phyloP scores from a whole-genome alignment of 2,888 invertebrate genomes.

The Noctua fimbriata region DNA sequence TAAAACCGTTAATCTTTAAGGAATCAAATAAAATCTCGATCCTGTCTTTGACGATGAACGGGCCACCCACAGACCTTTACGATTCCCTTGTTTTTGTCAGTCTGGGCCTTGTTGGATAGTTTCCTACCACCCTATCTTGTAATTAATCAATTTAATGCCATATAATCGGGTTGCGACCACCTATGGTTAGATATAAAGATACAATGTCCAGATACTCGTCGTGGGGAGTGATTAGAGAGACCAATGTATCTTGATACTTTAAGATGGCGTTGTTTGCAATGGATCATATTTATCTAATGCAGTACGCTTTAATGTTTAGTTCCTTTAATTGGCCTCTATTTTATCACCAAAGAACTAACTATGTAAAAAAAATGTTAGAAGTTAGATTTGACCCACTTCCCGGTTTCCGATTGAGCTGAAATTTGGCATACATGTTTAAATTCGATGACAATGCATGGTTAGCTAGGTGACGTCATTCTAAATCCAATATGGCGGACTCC shows the following conservation, averaged over 20 bases:
- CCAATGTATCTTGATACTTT: constrained; percentile 37
- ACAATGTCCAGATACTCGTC: constrained; percentile 56
- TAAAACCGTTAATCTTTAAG: constrained; percentile 34
- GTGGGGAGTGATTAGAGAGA: constrained; percentile 11
- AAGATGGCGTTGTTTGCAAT: not conserved
- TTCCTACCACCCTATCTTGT: constrained; percentile 57
- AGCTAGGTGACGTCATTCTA: no score
- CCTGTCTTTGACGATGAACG: constrained; percentile 54
- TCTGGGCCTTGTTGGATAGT: constrained; percentile 43
- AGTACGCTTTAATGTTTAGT: not conserved
- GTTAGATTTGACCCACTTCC: no score
- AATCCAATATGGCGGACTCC: no score
- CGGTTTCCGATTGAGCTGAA: no score
- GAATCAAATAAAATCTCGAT: constrained; percentile 48
- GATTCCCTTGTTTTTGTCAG: constrained; percentile 58
- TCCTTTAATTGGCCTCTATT: no score
- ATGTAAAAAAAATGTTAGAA: no score
- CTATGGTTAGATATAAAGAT: constrained; percentile 49
- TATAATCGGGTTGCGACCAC: constrained; percentile 62
- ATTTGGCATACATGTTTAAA: no score
- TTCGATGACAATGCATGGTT: no score
- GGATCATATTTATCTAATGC: not conserved
- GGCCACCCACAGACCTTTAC: constrained; percentile 63
- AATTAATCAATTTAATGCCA: constrained; percentile 64
- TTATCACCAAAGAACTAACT: no score